Evolutionary conservation across 2,888 invertebrate genomes (phyloP), one percentile per base, ranked within the genome.

Genomic region (Apodemia hepburni): DNA sequence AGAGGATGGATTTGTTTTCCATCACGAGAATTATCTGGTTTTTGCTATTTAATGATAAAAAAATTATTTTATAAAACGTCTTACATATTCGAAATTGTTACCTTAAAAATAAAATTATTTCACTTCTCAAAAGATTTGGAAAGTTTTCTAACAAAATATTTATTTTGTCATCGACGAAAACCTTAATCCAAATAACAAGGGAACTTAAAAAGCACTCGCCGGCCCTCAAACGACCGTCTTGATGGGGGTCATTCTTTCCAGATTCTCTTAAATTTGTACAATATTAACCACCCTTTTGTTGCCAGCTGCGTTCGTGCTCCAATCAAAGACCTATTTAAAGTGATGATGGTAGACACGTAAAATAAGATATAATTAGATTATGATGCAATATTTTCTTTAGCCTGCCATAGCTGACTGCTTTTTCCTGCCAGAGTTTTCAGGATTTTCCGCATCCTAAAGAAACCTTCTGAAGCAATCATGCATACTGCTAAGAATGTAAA

Each of bases 241-340:
- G 64, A 71, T 68, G 66, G 64, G 68, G 67, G 67, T 66, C 68
- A 69, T 68, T 71, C 64, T 58, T 61, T 66, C 64, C 64, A 66
- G 71, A 70, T 66, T 70, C 67, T 61, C 66, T 63, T 67, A 66
- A 69, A 69, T 69, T 68, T 69, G 67, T 69, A 69, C 67, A 68
- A 69, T 69, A 69, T 69, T 67, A 66, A 70, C 64, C 67, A 64
- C 54, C 54, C 54, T 54, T 54, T 54, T 54, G 54, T 54, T 54
- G 27, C 22, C 54, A 54, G 54, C 15, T 54, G 54, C 15, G 27
- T 15, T 27, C 54, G 15, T 54, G 27, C 54, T n/a, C 54, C 27
- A 27, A 54, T 27, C 54, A 12, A 54, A 15, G 27, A 54, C 54
- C 3, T 54, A 54, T 54, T 27, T n/a, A 45, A 45, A 45, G n/a